These are phyloP conservation scores for Lucifuga dentata DNA, from an alignment of 2,113 vertebrate species.

Conservation along the genomic window DNA sequence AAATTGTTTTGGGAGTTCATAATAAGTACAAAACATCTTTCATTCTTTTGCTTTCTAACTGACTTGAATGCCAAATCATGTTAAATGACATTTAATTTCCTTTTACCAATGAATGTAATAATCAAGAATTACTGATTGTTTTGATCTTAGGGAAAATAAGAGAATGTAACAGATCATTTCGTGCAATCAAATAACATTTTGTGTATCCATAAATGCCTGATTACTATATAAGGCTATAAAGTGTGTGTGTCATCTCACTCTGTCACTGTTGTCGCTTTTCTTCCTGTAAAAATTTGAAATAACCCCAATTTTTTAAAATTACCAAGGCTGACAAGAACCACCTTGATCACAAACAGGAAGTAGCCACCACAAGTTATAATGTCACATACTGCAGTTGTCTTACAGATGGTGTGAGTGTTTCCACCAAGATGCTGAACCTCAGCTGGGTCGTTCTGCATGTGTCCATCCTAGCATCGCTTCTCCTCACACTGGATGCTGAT, in stretches of 20 bases:
- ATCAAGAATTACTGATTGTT: background rate
- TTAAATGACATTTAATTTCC: background rate
- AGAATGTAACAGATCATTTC: constrained; percentile 28
- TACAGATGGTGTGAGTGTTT: background rate
- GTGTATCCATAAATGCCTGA: too few species aligned
- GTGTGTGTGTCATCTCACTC: too few species aligned
- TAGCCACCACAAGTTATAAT: background rate
- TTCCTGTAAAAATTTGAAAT: too few species aligned
- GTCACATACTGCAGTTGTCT: background rate
- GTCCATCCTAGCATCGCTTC: background rate
- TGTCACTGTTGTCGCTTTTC: too few species aligned
- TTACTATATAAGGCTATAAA: too few species aligned
- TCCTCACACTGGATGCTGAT: background rate
- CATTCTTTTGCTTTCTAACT: too few species aligned
- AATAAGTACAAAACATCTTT: too few species aligned
- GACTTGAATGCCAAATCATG: constrained; percentile 3
- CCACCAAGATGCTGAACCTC: constrained; percentile 20
- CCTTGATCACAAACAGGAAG: constrained; percentile 37
- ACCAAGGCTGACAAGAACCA: background rate
- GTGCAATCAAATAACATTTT: constrained; percentile 40
- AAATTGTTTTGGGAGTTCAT: too few species aligned
- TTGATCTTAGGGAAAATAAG: background rate
- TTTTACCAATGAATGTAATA: background rate
- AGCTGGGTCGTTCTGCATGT: background rate
- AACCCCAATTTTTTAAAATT: too few species aligned